Evolutionary conservation across 2,113 vertebrate species (phyloP).

Genomic region (Phylloscopus whistleri): DNA sequence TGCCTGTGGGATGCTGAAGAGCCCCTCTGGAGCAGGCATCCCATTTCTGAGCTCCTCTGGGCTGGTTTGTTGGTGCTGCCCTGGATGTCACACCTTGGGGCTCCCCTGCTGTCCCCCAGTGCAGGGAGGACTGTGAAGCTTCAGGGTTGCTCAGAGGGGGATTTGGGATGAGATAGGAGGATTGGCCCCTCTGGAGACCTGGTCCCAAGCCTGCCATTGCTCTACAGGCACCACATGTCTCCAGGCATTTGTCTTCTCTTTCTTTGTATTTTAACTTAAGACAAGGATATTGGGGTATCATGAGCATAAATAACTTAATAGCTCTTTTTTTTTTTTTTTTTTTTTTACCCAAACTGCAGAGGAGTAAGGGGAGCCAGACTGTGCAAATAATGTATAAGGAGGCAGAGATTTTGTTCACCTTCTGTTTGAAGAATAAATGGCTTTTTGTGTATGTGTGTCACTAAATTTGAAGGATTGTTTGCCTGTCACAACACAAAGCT

Average conservation of each 20-base stretch:
- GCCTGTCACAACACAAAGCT: background rate
- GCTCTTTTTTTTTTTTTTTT: background rate
- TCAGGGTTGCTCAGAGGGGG: background rate
- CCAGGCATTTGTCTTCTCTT: background rate
- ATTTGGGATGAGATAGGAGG: background rate
- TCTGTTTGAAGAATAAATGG: background rate
- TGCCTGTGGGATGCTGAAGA: background rate
- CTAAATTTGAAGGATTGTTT: background rate
- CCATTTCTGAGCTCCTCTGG: background rate
- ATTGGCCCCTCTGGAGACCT: background rate
- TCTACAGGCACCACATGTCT: background rate
- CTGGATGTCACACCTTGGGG: background rate
- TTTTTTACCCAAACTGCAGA: background rate
- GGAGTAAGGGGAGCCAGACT: background rate
- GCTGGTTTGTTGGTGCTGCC: background rate
- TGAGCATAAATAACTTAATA: background rate
- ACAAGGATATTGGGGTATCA: background rate
- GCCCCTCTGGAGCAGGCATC: background rate
- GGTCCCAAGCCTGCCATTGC: background rate
- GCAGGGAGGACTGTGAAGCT: background rate
- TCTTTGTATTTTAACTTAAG: background rate
- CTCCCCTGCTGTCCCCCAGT: background rate
- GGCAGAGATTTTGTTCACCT: background rate
- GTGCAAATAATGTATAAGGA: background rate
- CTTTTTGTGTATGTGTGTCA: background rate